Conservation (phyloP, 1,140 invertebrate genomes). For the Trichonephila clavipes region DNA sequence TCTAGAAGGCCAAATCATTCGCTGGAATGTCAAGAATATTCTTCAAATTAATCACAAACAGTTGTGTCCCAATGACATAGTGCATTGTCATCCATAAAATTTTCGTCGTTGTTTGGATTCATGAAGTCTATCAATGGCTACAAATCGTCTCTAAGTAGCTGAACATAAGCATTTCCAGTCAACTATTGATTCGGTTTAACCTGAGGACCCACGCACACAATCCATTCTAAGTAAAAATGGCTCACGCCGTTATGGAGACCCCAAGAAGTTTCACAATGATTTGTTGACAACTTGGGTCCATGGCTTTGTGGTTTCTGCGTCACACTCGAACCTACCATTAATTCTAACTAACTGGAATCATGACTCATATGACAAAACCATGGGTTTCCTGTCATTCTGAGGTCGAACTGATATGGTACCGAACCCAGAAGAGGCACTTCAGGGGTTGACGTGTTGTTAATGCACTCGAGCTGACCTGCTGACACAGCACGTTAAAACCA, state of each 20-base stretch:
- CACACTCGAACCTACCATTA: neutral
- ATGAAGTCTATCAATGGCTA: neutral
- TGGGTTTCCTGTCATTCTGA: neutral
- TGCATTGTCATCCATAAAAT: too few species aligned
- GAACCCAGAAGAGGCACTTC: neutral
- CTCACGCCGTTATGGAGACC: too few species aligned
- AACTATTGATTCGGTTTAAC: neutral
- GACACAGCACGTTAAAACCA: neutral
- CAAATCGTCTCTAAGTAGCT: too few species aligned
- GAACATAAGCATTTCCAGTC: neutral
- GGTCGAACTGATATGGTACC: neutral
- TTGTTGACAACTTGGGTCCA: neutral
- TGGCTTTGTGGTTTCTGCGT: neutral
- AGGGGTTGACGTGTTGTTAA: neutral
- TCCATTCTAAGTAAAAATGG: too few species aligned
- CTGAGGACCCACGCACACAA: neutral
- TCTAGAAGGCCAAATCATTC: neutral
- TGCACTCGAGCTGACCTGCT: neutral
- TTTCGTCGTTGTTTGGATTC: neutral
- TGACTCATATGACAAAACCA: neutral
- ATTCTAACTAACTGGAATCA: neutral
- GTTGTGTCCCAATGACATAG: too few species aligned
- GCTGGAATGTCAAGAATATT: neutral
- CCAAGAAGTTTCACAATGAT: neutral
- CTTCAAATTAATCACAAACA: too few species aligned